Percentiles rank a stretch among this genome's conserved stretches.
phyloP scores from a whole-genome alignment of 2,113 vertebrate genomes.

The Panurus biarmicus region DNA sequence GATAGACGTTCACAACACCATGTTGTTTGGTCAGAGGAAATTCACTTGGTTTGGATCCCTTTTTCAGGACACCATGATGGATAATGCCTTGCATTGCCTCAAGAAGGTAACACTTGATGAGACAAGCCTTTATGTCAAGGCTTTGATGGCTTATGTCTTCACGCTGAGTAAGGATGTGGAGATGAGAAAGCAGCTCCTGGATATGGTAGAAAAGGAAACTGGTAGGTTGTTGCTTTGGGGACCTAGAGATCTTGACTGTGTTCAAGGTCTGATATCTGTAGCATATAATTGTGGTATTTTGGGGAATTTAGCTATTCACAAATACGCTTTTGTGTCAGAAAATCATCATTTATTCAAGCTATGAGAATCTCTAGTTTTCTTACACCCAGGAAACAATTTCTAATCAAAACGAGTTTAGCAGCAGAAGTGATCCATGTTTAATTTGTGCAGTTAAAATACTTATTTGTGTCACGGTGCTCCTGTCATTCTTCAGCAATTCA shows the following conservation, averaged over 20 bases:
- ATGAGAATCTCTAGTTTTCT: not conserved
- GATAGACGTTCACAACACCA: not conserved
- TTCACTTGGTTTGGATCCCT: not conserved
- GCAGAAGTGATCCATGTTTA: not conserved
- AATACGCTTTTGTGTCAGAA: not conserved
- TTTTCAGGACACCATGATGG: slow-evolving; percentile 32
- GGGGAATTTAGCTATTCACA: not conserved
- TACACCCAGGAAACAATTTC: not conserved
- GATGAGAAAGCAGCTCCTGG: slow-evolving; percentile 23
- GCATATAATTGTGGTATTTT: not conserved
- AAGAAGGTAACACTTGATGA: not conserved
- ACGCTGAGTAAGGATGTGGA: not conserved
- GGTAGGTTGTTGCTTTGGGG: not conserved
- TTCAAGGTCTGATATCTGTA: not conserved
- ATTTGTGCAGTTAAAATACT: not conserved
- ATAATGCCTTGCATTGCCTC: slow-evolving; percentile 39
- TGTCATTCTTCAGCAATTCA: not conserved
- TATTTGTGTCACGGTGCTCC: not conserved
- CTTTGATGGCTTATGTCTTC: slow-evolving; percentile 60
- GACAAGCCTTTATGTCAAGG: slow-evolving; percentile 38
- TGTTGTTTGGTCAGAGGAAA: not conserved
- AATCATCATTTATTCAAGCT: not conserved
- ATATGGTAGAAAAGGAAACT: not conserved
- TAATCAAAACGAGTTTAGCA: not conserved
- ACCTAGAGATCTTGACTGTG: not conserved